Base-by-base conservation (phyloP, 2,113 vertebrate genomes). In the Spea multiplicata region DNA sequence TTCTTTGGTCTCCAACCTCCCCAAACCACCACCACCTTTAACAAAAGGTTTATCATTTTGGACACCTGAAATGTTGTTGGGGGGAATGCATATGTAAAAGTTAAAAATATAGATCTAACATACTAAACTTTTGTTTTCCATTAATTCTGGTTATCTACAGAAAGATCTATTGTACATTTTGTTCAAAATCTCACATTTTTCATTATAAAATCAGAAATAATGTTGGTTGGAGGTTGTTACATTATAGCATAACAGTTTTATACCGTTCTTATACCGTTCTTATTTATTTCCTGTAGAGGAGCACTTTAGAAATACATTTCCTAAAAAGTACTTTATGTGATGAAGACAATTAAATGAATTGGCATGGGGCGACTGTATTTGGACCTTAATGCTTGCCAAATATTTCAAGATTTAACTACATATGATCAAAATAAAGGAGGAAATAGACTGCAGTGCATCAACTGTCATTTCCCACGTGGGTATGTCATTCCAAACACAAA, bases 241-340 rank as follows among this genome's bases (percentile, higher is more conserved):
- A 30, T 30, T 30, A 30, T 53, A 44, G 70, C 44, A 55, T 55
- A 71, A 4, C 5, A 10, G 13, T 30, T 17, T 17, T 71, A 4
- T 30, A 71, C 66, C 55, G 30, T 78, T n/a, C n/a, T n/a, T n/a
- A 78, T 70, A 62, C 14, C 30, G 5, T n/a, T 30, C 44, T 5
- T 46, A 59, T 47, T 61, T 59, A 68, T 44, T 53, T 49, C 16
- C 53, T 67, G 30, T 2, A 4, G 50, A 76, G 44, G 49, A 66
- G 30, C 16, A 66, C 30, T 50, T 49, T 44, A 57, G 74, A 64
- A 44, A 62, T 50, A 16, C 17, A 78, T 78, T 71, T 71, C 67
- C 67, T 50, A 78, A 78, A 77, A 78, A 77, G 76, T 78, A 71
- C 67, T 71, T 78, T 64, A 50, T 46, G 47, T 44, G 65, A 16